A percentile compares a stretch with the other conserved stretches of the same genome.
These are phyloP conservation scores for Schlechtendalia chinensis DNA, from an alignment of 1,140 invertebrate genomes.

Conservation along the genomic window DNA sequence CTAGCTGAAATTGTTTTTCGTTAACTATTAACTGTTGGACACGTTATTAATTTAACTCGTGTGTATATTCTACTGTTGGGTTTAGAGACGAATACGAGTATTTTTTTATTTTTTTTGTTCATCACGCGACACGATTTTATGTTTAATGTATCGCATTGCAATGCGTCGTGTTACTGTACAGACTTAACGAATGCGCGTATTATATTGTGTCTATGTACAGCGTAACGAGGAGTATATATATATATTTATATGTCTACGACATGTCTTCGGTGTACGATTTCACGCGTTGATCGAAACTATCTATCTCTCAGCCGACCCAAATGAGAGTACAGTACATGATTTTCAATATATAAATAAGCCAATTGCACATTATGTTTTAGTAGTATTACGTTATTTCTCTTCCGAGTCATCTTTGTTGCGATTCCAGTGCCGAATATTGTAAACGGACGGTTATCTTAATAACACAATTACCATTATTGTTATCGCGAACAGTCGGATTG, in stretches of 20 bases:
- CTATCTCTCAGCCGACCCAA: background rate
- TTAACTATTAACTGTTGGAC: too few relatives aligned
- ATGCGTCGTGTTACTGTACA: background rate
- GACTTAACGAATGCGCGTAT: background rate
- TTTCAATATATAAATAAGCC: background rate
- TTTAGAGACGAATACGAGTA: background rate
- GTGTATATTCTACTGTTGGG: too few relatives aligned
- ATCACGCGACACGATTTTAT: background rate
- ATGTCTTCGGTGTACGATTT: background rate
- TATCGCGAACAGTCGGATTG: background rate
- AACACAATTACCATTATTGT: too few relatives aligned
- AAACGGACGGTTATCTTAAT: background rate
- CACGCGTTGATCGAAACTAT: background rate
- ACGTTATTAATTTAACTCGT: too few relatives aligned
- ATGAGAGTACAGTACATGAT: background rate
- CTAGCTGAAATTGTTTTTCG: too few relatives aligned
- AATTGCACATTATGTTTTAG: too few relatives aligned
- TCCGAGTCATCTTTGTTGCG: background rate
- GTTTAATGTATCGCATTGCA: background rate
- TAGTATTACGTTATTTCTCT: background rate
- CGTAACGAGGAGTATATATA: too few relatives aligned
- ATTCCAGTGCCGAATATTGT: constrained; percentile 3
- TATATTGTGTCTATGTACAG: constrained; percentile 1
- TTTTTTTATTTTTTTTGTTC: too few relatives aligned
- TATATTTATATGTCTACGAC: background rate